A percentile compares a stretch with the other conserved stretches of the same genome.
These are phyloP conservation scores for Sesamia inferens DNA, from an alignment of 2,888 invertebrate genomes.

Conservation along the genomic window DNA sequence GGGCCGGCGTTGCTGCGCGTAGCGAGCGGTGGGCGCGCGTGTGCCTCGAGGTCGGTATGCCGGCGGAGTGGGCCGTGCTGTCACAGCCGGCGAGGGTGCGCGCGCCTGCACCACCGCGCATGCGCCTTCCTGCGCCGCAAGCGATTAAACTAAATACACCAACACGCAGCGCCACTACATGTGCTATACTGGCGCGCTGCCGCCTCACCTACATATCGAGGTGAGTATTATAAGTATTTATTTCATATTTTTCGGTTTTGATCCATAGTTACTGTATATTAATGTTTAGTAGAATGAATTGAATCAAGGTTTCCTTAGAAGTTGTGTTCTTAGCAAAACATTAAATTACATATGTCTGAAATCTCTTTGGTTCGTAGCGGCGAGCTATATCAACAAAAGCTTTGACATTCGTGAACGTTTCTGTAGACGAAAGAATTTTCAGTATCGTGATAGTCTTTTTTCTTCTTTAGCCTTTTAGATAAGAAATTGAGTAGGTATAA, in stretches of 20 bases:
- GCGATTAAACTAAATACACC: conserved; percentile 64
- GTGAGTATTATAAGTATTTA: conserved; percentile 65
- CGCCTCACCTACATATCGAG: conserved; percentile 68
- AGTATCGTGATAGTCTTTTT: conserved; percentile 18
- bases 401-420: conserved; percentile 25
- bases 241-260: conserved; percentile 52
- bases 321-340: not conserved
- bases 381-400: conserved; percentile 47
- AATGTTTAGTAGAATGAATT: conserved; percentile 25
- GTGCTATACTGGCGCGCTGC: conserved; percentile 69
- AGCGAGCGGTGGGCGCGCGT: conserved; percentile 85
- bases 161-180: conserved; percentile 70
- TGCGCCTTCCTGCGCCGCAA: conserved; percentile 74
- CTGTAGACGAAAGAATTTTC: conserved; percentile 21
- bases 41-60: conserved; percentile 84
- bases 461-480: not conserved
- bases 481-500: conserved; percentile 1
- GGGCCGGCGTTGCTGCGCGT: conserved; percentile 88
- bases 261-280: conserved; percentile 36
- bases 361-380: conserved; percentile 10
- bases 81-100: conserved; percentile 79
- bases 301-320: not conserved
- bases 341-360: no score
- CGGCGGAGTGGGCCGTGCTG: conserved; percentile 83
- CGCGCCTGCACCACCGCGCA: conserved; percentile 84